Percentiles rank a stretch among this genome's conserved stretches.
Conservation (phyloP, 2,113 vertebrate species). For the Notechis scutatus region DNA sequence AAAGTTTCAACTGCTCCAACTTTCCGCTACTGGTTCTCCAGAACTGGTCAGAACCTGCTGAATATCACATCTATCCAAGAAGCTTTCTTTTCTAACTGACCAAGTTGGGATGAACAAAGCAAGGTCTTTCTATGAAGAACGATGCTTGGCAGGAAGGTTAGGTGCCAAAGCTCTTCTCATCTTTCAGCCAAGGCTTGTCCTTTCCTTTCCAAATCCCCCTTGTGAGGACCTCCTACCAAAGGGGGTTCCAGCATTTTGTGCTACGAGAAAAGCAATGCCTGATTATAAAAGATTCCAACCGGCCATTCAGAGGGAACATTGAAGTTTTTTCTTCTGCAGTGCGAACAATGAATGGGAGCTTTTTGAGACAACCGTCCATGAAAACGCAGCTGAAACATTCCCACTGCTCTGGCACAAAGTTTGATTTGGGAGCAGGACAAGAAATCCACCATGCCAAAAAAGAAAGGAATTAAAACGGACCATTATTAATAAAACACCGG, state of each 20-base stretch:
- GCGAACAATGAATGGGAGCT: background rate
- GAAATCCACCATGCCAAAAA: background rate
- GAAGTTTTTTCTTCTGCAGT: fast-evolving
- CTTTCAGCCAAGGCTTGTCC: background rate
- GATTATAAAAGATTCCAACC: background rate
- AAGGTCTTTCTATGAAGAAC: background rate
- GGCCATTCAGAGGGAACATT: background rate
- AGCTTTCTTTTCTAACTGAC: background rate
- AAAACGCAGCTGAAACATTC: background rate
- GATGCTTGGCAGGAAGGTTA: background rate
- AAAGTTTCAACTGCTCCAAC: no score
- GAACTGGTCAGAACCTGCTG: no score
- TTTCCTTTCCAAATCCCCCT: background rate
- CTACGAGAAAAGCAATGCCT: background rate
- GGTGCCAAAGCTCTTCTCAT: background rate
- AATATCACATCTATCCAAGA: background rate
- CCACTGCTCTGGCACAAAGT: background rate
- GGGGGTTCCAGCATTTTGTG: background rate
- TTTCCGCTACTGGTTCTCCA: no score
- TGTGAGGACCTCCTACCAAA: background rate
- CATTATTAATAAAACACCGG: background rate
- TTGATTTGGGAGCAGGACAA: background rate
- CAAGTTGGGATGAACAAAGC: background rate
- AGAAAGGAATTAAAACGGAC: background rate
- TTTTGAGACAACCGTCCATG: background rate